Evolutionary conservation across 2,888 invertebrate genomes (phyloP).

Genomic region (Muscina levida): DNA sequence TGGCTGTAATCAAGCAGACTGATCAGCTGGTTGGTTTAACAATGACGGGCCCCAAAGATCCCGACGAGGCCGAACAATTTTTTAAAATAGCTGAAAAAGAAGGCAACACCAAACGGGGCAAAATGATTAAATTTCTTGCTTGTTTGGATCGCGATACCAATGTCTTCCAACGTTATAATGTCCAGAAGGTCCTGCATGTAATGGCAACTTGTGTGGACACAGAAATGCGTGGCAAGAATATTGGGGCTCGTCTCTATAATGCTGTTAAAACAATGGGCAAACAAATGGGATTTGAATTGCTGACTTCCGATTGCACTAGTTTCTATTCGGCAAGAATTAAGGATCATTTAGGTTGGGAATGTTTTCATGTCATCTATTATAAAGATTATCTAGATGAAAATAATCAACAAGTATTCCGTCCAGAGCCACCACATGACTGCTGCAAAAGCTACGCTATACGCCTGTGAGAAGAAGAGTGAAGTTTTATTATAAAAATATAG

Average conservation of each 20-base stretch:
- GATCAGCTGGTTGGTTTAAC: constrained; percentile 51
- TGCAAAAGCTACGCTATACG: constrained; percentile 71
- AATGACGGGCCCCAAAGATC: constrained; percentile 44
- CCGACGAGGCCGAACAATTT: constrained; percentile 36
- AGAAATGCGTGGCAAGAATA: constrained; percentile 47
- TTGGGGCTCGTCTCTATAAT: constrained; percentile 52
- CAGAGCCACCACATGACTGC: constrained; percentile 71
- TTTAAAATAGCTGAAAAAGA: constrained; percentile 28
- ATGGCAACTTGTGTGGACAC: constrained; percentile 44
- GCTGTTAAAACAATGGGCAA: constrained; percentile 48
- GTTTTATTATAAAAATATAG: too few species aligned
- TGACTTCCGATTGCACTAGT: constrained; percentile 73
- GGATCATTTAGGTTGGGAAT: constrained; percentile 71
- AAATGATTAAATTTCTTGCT: constrained; percentile 47
- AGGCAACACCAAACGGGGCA: constrained; percentile 49
- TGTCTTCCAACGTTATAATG: constrained; percentile 51
- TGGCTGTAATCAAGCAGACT: constrained; percentile 36
- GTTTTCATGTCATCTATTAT: constrained; percentile 70
- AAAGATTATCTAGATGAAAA: constrained; percentile 69
- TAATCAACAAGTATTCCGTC: constrained; percentile 71
- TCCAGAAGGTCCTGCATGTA: constrained; percentile 48
- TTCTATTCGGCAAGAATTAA: constrained; percentile 74
- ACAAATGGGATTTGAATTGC: constrained; percentile 47
- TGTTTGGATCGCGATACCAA: constrained; percentile 41
- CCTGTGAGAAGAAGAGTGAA: constrained; percentile 61